These are phyloP conservation scores for Pangasius djambal DNA, from an alignment of 2,797 vertebrate genomes.

Conservation along the genomic window DNA sequence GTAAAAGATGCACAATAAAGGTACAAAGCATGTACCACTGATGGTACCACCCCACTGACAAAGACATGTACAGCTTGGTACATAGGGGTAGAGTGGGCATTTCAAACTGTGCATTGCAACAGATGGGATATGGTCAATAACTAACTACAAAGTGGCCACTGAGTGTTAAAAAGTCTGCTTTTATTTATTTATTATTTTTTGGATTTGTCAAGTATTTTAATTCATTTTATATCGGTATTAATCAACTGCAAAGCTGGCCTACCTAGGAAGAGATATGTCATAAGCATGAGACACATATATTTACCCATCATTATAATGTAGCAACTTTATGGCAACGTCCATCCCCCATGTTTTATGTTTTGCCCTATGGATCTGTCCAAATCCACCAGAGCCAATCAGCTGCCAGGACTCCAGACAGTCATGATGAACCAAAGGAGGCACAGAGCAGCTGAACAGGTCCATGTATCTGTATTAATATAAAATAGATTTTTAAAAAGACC, in stretches of 20 bases:
- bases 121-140: too few species aligned
- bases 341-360: slow-evolving; percentile 64
- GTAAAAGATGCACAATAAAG: background rate
- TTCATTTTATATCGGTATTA: background rate
- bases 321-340: slow-evolving; percentile 74
- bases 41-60: too few species aligned
- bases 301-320: slow-evolving; percentile 69
- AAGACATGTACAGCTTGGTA: too few species aligned
- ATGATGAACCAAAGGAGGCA: slow-evolving; percentile 38
- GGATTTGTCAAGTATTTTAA: background rate
- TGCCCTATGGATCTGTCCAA: slow-evolving; percentile 71
- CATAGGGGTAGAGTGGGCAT: too few species aligned
- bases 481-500: background rate
- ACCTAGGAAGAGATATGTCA: background rate
- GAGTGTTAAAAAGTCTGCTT: background rate
- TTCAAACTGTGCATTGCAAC: too few species aligned
- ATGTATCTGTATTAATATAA: slow-evolving; percentile 50
- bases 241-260: background rate
- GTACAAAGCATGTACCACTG: too few species aligned
- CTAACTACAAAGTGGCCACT: too few species aligned
- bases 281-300: background rate
- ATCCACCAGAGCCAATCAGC: slow-evolving; percentile 70
- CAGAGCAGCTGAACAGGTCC: slow-evolving; percentile 40
- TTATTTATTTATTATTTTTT: too few species aligned
- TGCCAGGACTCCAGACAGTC: slow-evolving; percentile 60